Percentiles rank a stretch among this genome's conserved stretches.
Evolutionary conservation across 2,797 vertebrate species (phyloP).

Genomic region (Paedocypris micromegethes): DNA sequence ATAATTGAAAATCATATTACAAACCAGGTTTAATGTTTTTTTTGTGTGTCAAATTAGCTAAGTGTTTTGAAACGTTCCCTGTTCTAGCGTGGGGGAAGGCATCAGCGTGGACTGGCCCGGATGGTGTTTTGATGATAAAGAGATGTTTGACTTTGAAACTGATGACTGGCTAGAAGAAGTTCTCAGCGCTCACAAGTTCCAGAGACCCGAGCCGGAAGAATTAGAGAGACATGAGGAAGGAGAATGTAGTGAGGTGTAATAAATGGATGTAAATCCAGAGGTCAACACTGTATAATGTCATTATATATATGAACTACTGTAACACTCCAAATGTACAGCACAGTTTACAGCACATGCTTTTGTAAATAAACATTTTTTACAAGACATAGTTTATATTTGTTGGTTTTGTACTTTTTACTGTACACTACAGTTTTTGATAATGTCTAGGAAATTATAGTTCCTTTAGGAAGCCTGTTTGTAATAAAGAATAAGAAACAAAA

Average conservation of each 20-base stretch:
- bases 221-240: constrained; percentile 51
- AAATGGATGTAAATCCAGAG: constrained; percentile 42
- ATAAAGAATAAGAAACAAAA: constrained; percentile 1
- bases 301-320: background rate
- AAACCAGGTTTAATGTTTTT: too few relatives aligned
- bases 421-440: background rate
- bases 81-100: constrained; percentile 45
- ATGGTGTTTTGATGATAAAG: constrained; percentile 68
- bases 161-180: constrained; percentile 48
- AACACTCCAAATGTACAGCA: too few relatives aligned
- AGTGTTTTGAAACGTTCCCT: background rate
- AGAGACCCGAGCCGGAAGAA: background rate
- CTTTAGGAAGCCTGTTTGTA: constrained; percentile 4
- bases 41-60: too few relatives aligned
- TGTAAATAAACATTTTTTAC: too few relatives aligned
- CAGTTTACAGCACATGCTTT: too few relatives aligned
- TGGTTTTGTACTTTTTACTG: background rate
- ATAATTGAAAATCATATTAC: too few relatives aligned
- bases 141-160: constrained; percentile 53
- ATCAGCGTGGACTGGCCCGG: constrained; percentile 68
- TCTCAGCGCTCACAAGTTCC: constrained; percentile 27
- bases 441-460: background rate
- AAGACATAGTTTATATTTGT: too few relatives aligned
- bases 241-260: constrained; percentile 62
- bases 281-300: constrained; percentile 2